Evolutionary conservation across 2,797 vertebrate species (phyloP), one percentile per base, ranked within the genome.

Genomic region (Arremon aurantiirostris): DNA sequence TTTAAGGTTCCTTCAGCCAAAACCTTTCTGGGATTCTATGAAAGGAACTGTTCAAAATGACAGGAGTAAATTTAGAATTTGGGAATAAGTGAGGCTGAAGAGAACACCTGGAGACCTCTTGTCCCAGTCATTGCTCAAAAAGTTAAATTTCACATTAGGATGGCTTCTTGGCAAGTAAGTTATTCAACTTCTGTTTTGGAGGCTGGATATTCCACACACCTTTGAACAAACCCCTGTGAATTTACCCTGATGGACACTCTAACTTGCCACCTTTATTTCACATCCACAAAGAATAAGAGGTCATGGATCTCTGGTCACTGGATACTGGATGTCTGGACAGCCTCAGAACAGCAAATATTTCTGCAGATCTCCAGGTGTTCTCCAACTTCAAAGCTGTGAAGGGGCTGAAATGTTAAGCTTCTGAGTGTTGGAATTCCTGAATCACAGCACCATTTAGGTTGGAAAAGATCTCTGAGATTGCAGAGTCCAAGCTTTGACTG

Each of bases 361-460:
- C 34, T 34, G 12, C 23, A 70, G 32, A 18, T 3, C 7, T 80
- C 42, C 20, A 49, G 41, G 27, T 16, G 16, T 35, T 85, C 47
- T 50, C n/a, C 15, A 28, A 3, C 12, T 46, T 34, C 44, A 41
- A 14, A 83, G 21, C 34, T 32, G 2, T 2, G 30, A 65, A 39
- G 4, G 6, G 20, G 1, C 3, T 47, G 21, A 86, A 73, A 22
- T 9, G 3, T n/a, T 50, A 18, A 2, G 2, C 5, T 68, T 46
- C 15, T 1, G 4, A 39, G 17, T 2, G 2, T 6, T 50, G 9
- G 11, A 17, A 47, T 57, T 4, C n/a, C 7, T 49, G 63, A 69
- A 63, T 30, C 35, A 69, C 20, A n/a, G 11, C 17, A 69, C 2
- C 11, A 14, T 37, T 69, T 24, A 37, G 6, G 8, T 6, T 44